Conservation (phyloP, 1,140 invertebrate genomes). For the Calephelis virginiensis region DNA sequence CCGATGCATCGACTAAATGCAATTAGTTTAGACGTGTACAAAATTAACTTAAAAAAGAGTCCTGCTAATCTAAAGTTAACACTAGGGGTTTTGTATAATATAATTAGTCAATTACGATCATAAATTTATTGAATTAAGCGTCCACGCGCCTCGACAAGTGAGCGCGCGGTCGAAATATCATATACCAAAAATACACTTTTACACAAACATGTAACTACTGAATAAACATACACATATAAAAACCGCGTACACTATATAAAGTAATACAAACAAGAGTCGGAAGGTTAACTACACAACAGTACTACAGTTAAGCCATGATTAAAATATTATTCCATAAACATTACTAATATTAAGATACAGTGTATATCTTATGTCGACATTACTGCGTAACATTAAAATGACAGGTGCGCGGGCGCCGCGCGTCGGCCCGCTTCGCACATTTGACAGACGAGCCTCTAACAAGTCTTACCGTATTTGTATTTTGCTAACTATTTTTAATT, state of each 20-base stretch:
- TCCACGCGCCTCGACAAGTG: constrained; percentile 33
- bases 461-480: constrained; percentile 78
- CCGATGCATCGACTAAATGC: constrained; percentile 61
- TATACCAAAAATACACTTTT: constrained; percentile 75
- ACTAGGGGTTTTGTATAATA: constrained; percentile 76
- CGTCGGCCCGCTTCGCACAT: constrained; percentile 31
- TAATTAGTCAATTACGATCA: constrained; percentile 81
- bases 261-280: constrained; percentile 76
- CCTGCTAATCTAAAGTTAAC: constrained; percentile 70
- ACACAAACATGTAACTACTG: constrained; percentile 74
- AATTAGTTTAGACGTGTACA: constrained; percentile 55
- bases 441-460: constrained; percentile 72
- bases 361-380: constrained; percentile 28
- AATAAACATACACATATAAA: constrained; percentile 78
- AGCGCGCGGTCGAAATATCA: constrained; percentile 49
- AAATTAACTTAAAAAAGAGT: constrained; percentile 64
- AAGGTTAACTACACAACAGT: constrained; percentile 75
- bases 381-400: background rate
- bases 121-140: constrained; percentile 71
- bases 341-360: constrained; percentile 64
- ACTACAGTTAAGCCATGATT: constrained; percentile 77
- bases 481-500: constrained; percentile 78
- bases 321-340: constrained; percentile 72
- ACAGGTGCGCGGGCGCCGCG: constrained; percentile 1
- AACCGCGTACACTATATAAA: constrained; percentile 76